These are phyloP conservation scores for Drosophila pallidifrons DNA, from an alignment of 1,140 invertebrate genomes.

Conservation along the genomic window DNA sequence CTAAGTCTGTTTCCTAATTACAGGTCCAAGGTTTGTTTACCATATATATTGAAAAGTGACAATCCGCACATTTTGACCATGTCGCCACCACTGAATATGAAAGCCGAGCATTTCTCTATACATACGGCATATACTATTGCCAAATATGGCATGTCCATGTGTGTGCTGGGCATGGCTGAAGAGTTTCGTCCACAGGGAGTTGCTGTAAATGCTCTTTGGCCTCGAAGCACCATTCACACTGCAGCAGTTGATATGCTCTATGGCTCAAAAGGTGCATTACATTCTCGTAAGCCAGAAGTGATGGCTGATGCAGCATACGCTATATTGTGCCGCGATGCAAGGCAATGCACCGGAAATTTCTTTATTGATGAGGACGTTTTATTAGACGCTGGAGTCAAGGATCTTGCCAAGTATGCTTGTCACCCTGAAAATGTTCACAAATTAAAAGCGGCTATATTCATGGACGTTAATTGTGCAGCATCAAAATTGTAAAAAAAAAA, in stretches of 20 bases:
- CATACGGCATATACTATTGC: slow-evolving; percentile 99
- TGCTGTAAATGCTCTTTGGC: slow-evolving; percentile 99
- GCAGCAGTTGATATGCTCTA: slow-evolving; percentile 98
- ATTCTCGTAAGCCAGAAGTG: slow-evolving; percentile 94
- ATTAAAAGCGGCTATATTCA: slow-evolving; percentile 95
- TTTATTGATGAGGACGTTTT: slow-evolving; percentile 97
- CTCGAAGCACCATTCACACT: slow-evolving; percentile 96
- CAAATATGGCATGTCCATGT: slow-evolving; percentile 99
- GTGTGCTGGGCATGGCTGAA: slow-evolving; percentile 97
- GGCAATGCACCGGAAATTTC: slow-evolving; percentile 94
- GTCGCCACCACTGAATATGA: slow-evolving; percentile 96
- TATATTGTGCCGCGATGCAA: slow-evolving; percentile 91
- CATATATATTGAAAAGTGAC: slow-evolving; percentile 93
- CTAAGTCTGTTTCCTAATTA: slow-evolving; percentile 85
- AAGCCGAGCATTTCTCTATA: slow-evolving; percentile 95
- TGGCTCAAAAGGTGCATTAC: slow-evolving; percentile 93
- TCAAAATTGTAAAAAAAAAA: slow-evolving; percentile 54
- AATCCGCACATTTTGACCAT: slow-evolving; percentile 98
- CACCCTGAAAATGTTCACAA: slow-evolving; percentile 89
- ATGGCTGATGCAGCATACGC: slow-evolving; percentile 98
- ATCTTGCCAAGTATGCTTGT: slow-evolving; percentile 94
- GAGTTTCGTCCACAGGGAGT: slow-evolving; percentile 94
- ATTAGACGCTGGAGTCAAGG: slow-evolving; percentile 90
- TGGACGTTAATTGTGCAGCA: slow-evolving; percentile 87
- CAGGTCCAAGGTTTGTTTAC: slow-evolving; percentile 97